Conservation (phyloP, 1,140 invertebrate genomes). For the Laodelphax striatellus region DNA sequence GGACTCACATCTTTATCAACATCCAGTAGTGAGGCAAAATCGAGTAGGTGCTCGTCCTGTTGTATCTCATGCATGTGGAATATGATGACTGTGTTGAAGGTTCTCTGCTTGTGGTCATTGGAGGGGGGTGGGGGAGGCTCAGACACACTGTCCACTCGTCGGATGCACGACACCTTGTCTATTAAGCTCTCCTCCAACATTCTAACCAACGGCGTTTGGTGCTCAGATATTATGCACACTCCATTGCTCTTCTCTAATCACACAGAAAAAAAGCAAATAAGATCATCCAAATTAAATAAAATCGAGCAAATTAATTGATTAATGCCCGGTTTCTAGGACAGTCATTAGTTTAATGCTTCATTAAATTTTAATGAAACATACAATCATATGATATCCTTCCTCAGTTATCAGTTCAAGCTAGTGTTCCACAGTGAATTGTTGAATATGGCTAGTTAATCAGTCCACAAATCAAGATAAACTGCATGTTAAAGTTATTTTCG, state of each 20-base stretch:
- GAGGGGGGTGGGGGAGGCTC: neutral
- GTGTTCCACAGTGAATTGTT: no score
- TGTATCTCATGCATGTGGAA: slow-evolving; percentile 24
- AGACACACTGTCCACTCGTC: slow-evolving; percentile 8
- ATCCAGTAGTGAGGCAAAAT: slow-evolving; percentile 22
- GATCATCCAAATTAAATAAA: neutral
- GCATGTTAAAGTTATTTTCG: no score
- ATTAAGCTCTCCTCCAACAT: slow-evolving; percentile 13
- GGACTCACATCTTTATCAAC: slow-evolving; percentile 20
- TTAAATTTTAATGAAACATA: no score
- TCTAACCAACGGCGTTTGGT: slow-evolving; percentile 14
- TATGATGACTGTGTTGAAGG: slow-evolving; percentile 22
- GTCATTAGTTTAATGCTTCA: no score
- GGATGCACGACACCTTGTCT: slow-evolving; percentile 12
- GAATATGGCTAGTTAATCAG: no score
- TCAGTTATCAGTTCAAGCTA: no score
- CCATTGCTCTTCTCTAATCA: slow-evolving; percentile 18
- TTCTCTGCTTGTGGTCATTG: neutral
- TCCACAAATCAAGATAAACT: no score
- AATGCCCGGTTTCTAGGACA: no score
- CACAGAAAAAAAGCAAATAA: neutral
- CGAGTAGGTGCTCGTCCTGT: slow-evolving; percentile 21
- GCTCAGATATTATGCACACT: slow-evolving; percentile 21
- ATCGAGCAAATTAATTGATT: no score
- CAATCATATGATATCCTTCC: no score